Evolutionary conservation across 1,140 invertebrate genomes (phyloP).

Genomic region (Coboldia fuscipes): DNA sequence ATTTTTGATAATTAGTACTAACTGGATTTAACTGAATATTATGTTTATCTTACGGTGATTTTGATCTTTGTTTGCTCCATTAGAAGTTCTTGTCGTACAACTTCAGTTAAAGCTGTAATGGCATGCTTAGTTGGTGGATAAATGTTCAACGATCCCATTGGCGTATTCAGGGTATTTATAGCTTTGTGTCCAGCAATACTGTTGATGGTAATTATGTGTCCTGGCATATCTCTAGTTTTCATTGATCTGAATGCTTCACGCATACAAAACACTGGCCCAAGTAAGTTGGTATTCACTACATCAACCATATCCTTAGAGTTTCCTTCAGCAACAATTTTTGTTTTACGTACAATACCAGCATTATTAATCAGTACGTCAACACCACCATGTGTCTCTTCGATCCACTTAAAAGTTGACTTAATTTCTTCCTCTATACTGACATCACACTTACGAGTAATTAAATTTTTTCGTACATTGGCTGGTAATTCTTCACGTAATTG

Average conservation of each 20-base stretch:
- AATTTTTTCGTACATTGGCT: too few species aligned
- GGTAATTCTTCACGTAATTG: slow-evolving; percentile 9
- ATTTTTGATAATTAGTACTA: not conserved
- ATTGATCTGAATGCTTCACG: slow-evolving; percentile 26
- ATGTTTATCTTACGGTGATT: slow-evolving; percentile 2
- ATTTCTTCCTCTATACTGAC: slow-evolving; percentile 37
- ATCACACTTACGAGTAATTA: slow-evolving; percentile 33
- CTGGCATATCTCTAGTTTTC: slow-evolving; percentile 5
- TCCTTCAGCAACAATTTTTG: not conserved
- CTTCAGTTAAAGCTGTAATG: slow-evolving; percentile 1
- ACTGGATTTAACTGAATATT: too few species aligned
- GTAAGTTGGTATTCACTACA: slow-evolving; percentile 35
- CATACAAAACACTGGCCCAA: slow-evolving; percentile 35
- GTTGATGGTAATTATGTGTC: slow-evolving; percentile 2
- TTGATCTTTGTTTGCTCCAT: not conserved
- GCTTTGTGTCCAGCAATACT: slow-evolving; percentile 1
- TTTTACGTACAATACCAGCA: slow-evolving; percentile 22
- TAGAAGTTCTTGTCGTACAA: slow-evolving; percentile 1
- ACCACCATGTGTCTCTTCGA: slow-evolving; percentile 27
- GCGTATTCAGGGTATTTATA: not conserved
- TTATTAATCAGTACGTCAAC: slow-evolving; percentile 44
- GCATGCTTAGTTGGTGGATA: slow-evolving; percentile 1
- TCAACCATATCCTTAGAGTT: not conserved
- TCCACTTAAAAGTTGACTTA: slow-evolving; percentile 31
- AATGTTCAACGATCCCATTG: not conserved